A percentile compares a stretch with the other conserved stretches of the same genome.
Conservation (phyloP, 2,797 vertebrate species). For the Epinephelus malabaricus region DNA sequence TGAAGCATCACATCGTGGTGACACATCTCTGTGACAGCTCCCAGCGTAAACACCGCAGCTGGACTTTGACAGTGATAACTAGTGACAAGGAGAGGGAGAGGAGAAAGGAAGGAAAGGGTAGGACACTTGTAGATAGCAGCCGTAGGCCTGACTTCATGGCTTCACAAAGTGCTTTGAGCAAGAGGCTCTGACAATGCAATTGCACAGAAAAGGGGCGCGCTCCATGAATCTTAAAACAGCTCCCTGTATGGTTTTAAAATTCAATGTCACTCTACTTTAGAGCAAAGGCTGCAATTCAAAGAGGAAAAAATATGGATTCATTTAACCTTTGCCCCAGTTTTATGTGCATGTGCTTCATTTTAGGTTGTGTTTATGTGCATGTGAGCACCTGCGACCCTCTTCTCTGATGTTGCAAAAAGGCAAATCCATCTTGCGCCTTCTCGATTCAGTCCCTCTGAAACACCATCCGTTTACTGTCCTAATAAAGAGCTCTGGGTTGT, state of each 20-base stretch:
- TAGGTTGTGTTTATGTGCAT: slow-evolving; percentile 43
- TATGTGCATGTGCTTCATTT: slow-evolving; percentile 55
- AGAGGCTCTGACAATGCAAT: slow-evolving; percentile 51
- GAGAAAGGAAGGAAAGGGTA: slow-evolving; percentile 74
- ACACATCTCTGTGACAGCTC: slow-evolving; percentile 80
- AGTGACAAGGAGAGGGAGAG: slow-evolving; percentile 78
- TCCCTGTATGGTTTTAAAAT: slow-evolving; percentile 19
- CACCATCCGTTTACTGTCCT: slow-evolving; percentile 58
- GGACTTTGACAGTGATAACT: slow-evolving; percentile 78
- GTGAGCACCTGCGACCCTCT: slow-evolving; percentile 60
- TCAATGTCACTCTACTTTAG: slow-evolving; percentile 13
- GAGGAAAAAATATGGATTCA: slow-evolving; percentile 38
- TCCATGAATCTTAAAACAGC: slow-evolving; percentile 51
- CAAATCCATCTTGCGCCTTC: slow-evolving; percentile 19
- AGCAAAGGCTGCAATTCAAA: slow-evolving; percentile 35
- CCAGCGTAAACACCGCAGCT: slow-evolving; percentile 68
- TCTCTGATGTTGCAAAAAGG: slow-evolving; percentile 35
- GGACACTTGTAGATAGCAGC: slow-evolving; percentile 77
- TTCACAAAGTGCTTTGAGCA: slow-evolving; percentile 59
- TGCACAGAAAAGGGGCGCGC: slow-evolving; percentile 36
- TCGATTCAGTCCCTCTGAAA: slow-evolving; percentile 46
- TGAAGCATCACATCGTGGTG: slow-evolving; percentile 77
- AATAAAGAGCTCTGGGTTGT: slow-evolving; percentile 63
- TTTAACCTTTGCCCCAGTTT: slow-evolving; percentile 57
- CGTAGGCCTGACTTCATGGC: slow-evolving; percentile 68